Conservation (phyloP, 2,797 vertebrate genomes). For the Simalia tracyae region DNA sequence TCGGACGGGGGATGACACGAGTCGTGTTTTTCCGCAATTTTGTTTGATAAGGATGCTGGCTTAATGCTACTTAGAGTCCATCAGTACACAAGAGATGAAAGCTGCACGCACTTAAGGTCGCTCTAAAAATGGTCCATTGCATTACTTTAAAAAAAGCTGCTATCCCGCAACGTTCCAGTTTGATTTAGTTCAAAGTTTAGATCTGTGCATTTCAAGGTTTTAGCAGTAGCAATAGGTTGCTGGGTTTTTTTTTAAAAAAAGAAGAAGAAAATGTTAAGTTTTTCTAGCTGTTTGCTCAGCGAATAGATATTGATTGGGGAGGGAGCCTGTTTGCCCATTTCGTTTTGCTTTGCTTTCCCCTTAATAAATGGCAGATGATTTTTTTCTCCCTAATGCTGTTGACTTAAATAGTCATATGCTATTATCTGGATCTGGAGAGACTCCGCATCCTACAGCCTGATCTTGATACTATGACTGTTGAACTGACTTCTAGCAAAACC, state of each 20-base stretch:
- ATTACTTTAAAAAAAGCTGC: constrained; percentile 15
- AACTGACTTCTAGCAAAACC: background rate
- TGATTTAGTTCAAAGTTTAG: constrained; percentile 68
- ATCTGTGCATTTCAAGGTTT: constrained; percentile 68
- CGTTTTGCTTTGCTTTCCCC: constrained; percentile 37
- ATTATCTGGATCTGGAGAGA: background rate
- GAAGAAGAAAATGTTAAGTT: constrained; percentile 69
- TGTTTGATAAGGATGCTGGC: constrained; percentile 62
- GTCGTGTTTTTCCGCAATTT: constrained; percentile 51
- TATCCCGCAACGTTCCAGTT: constrained; percentile 54
- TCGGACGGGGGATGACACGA: constrained; percentile 47
- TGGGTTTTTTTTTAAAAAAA: constrained; percentile 46
- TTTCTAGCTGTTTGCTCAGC: constrained; percentile 73
- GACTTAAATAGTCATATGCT: constrained; percentile 56
- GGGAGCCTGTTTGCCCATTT: background rate
- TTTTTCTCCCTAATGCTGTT: constrained; percentile 57
- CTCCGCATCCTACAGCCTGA: constrained; percentile 1
- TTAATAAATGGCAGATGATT: constrained; percentile 67
- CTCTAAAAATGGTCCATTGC: constrained; percentile 66
- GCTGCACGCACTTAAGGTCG: constrained; percentile 64
- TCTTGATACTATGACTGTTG: constrained; percentile 9
- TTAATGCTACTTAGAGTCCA: constrained; percentile 72
- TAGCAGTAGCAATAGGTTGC: constrained; percentile 72
- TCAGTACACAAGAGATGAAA: constrained; percentile 79
- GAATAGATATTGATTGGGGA: constrained; percentile 87